Conservation (phyloP, 2,888 invertebrate species). For the Coelinius sp. region DNA sequence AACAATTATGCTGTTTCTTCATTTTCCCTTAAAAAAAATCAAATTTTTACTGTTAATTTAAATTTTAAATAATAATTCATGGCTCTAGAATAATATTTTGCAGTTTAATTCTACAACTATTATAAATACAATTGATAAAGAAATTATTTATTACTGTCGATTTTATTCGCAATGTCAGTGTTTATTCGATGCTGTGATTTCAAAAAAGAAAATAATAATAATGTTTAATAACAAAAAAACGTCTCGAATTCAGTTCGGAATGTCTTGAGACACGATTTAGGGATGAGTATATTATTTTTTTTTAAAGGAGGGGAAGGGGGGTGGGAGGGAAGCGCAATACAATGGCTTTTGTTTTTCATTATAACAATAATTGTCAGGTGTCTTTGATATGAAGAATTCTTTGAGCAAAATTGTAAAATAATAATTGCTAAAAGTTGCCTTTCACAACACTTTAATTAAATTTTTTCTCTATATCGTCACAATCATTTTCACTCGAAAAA, state of each 20-base stretch:
- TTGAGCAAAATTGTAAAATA: conserved; percentile 51
- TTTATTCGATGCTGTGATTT: conserved; percentile 1
- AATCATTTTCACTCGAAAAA: background rate
- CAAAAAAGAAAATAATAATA: conserved; percentile 21
- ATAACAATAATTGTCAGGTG: conserved; percentile 34
- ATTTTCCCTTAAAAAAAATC: background rate
- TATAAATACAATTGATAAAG: conserved; percentile 48
- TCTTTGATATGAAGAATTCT: conserved; percentile 52
- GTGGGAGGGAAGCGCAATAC: conserved; percentile 26
- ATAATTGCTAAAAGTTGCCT: conserved; percentile 15
- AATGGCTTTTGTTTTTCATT: conserved; percentile 26
- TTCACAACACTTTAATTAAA: background rate
- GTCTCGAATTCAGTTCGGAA: conserved; percentile 24
- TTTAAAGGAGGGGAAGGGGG: conserved; percentile 19
- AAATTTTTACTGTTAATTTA: background rate
- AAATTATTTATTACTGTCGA: conserved; percentile 10
- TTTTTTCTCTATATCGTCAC: background rate
- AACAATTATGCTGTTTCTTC: background rate
- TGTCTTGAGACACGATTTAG: conserved; percentile 31
- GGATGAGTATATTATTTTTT: conserved; percentile 24
- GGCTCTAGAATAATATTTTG: background rate
- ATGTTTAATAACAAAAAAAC: conserved; percentile 13
- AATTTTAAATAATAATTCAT: background rate
- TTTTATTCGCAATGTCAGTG: conserved; percentile 20
- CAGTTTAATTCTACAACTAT: conserved; percentile 48